Evolutionary conservation across 1,140 invertebrate species (phyloP).

Genomic region (Neotoxoptera formosana): DNA sequence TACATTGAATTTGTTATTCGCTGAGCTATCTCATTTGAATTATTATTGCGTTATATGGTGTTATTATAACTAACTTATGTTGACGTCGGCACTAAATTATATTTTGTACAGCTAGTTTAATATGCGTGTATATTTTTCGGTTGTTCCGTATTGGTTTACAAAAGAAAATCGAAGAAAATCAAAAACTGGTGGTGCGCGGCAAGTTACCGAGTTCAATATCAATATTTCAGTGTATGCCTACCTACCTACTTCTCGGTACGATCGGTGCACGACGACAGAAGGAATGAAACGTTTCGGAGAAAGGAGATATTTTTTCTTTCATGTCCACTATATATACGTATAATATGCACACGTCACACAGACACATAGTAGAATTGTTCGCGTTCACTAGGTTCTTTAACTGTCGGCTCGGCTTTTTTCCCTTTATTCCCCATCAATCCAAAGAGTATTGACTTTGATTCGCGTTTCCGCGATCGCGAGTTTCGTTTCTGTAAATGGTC

Average conservation of each 20-base stretch:
- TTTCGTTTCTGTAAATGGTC: constrained; percentile 56
- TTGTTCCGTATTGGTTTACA: not conserved
- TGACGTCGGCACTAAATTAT: no score
- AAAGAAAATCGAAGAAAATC: no score
- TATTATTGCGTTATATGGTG: not conserved
- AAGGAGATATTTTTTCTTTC: constrained; percentile 20
- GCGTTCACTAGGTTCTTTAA: not conserved
- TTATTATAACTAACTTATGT: not conserved
- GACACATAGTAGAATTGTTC: not conserved
- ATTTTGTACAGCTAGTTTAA: not conserved
- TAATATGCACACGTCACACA: not conserved
- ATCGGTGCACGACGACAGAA: not conserved
- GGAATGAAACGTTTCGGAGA: constrained; percentile 43
- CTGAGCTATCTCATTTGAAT: not conserved
- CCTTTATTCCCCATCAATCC: constrained; percentile 26
- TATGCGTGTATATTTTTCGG: not conserved
- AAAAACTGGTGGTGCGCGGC: not conserved
- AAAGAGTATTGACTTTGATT: constrained; percentile 38
- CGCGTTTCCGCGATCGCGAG: constrained; percentile 43
- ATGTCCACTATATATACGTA: not conserved
- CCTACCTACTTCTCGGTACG: not conserved
- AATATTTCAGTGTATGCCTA: not conserved
- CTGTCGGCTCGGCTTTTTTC: constrained; percentile 26
- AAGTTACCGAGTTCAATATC: not conserved
- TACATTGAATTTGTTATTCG: not conserved